A percentile compares a stretch with the other conserved stretches of the same genome.
phyloP scores from a whole-genome alignment of 1,140 invertebrate species.

The Hydropsyche tenuis region DNA sequence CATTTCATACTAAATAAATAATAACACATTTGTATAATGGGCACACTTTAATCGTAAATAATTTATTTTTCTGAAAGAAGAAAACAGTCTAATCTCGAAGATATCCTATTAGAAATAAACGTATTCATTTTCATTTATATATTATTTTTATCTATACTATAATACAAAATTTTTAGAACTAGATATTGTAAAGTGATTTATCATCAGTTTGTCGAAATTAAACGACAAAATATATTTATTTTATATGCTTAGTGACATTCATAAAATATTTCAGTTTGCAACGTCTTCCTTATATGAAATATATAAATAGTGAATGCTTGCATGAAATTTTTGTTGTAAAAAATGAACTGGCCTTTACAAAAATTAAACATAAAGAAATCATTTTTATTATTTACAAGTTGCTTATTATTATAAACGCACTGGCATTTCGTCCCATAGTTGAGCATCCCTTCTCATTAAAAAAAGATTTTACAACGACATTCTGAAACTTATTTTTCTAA shows the following conservation, averaged over 20 bases:
- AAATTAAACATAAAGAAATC: background rate
- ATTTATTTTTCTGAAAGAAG: too few relatives aligned
- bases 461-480: background rate
- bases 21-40: conserved; percentile 24
- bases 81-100: conserved; percentile 15
- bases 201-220: background rate
- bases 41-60: conserved; percentile 4
- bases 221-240: too few relatives aligned
- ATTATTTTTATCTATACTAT: conserved; percentile 14
- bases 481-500: too few relatives aligned
- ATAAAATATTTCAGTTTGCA: too few relatives aligned
- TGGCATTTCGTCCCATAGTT: conserved; percentile 48
- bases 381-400: conserved; percentile 3
- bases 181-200: conserved; percentile 1
- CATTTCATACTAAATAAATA: conserved; percentile 27
- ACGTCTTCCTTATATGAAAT: too few relatives aligned
- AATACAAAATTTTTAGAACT: conserved; percentile 6
- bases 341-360: conserved; percentile 20
- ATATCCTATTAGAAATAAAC: conserved; percentile 9
- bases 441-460: conserved; percentile 37
- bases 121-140: conserved; percentile 18
- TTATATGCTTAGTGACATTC: too few relatives aligned
- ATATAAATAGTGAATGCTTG: conserved; percentile 14
- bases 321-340: background rate
- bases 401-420: conserved; percentile 22